phyloP scores from a whole-genome alignment of 2,113 vertebrate species.

The Amia ocellicauda region DNA sequence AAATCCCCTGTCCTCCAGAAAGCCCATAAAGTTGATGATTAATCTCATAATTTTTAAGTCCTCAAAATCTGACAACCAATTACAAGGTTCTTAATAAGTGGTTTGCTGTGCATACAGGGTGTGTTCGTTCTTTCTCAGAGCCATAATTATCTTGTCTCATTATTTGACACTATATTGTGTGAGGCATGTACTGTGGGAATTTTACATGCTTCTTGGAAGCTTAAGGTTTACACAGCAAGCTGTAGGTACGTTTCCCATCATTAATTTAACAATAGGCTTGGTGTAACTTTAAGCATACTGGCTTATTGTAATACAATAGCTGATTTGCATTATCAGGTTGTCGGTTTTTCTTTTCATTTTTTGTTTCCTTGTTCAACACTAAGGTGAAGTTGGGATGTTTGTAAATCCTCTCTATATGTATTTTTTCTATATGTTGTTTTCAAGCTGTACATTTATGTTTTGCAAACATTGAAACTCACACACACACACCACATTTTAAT shows the following conservation, averaged over 20 bases:
- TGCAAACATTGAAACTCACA: no score
- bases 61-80: slow-evolving; percentile 57
- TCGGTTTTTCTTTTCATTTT: slow-evolving; percentile 6
- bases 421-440: no score
- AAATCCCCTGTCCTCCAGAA: slow-evolving; percentile 25
- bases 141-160: slow-evolving; percentile 68
- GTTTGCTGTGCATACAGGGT: slow-evolving; percentile 47
- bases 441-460: no score
- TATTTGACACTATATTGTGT: slow-evolving; percentile 62
- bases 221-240: slow-evolving; percentile 40
- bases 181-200: slow-evolving; percentile 55
- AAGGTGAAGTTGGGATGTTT: background rate
- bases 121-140: slow-evolving; percentile 54
- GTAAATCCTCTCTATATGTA: no score
- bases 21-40: slow-evolving; percentile 44
- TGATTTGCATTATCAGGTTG: slow-evolving; percentile 8
- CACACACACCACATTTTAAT: background rate
- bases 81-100: slow-evolving; percentile 65
- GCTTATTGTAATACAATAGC: slow-evolving; percentile 25
- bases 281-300: slow-evolving; percentile 40
- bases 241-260: slow-evolving; percentile 47
- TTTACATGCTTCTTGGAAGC: slow-evolving; percentile 40
- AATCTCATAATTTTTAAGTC: slow-evolving; percentile 57
- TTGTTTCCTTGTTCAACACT: slow-evolving; percentile 3
- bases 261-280: slow-evolving; percentile 51